These are phyloP conservation scores for Plectrocnemia conspersa DNA, from an alignment of 1,140 invertebrate species.

Conservation along the genomic window DNA sequence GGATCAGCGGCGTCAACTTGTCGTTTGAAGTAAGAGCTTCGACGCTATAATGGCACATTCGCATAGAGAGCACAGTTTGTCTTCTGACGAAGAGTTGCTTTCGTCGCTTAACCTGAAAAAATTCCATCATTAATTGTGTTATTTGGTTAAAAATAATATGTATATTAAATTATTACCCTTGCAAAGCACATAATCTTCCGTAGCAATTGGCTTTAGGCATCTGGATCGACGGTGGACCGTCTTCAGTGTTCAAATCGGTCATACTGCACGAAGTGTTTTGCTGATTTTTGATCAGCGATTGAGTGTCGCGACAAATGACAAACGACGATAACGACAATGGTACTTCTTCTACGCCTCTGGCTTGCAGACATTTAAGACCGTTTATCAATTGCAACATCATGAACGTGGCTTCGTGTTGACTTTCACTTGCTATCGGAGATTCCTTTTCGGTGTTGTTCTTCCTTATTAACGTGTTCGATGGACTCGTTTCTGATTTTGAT, in stretches of 20 bases:
- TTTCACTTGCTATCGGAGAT: conserved; percentile 40
- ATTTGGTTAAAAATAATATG: conserved; percentile 17
- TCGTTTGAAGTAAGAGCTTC: conserved; percentile 58
- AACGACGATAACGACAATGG: conserved; percentile 63
- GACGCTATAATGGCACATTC: conserved; percentile 69
- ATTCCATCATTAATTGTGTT: conserved; percentile 10
- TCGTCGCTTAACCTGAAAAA: conserved; percentile 57
- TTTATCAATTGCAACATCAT: conserved; percentile 76
- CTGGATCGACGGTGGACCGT: conserved; percentile 44
- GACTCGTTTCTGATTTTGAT: conserved; percentile 41
- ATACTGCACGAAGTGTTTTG: conserved; percentile 50
- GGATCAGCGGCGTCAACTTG: conserved; percentile 62
- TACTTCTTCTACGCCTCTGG: conserved; percentile 74
- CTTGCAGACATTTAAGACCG: conserved; percentile 76
- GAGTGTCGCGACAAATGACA: conserved; percentile 54
- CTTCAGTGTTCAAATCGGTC: conserved; percentile 38
- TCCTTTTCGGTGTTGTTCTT: conserved; percentile 47
- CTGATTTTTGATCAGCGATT: conserved; percentile 34
- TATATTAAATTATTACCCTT: conserved; percentile 59
- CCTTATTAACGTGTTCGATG: conserved; percentile 44
- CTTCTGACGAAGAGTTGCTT: conserved; percentile 53
- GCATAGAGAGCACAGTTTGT: conserved; percentile 68
- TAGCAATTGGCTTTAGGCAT: conserved; percentile 51
- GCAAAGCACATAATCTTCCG: conserved; percentile 66
- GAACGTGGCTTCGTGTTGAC: conserved; percentile 54